Base-by-base conservation (phyloP, 2,888 invertebrate genomes). In the Germaria angustata region DNA sequence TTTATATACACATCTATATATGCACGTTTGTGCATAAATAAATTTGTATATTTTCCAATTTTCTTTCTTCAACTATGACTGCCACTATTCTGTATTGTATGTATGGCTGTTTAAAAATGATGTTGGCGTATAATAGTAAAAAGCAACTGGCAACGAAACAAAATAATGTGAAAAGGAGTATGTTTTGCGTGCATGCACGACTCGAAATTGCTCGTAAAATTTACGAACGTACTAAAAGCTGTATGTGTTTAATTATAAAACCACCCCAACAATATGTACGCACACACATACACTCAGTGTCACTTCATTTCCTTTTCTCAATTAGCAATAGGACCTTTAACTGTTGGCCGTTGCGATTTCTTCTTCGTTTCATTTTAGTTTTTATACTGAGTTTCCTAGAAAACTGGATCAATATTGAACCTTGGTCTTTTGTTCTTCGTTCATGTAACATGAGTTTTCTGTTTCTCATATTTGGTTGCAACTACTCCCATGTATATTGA, bases 161-260 rank as follows among this genome's bases (percentile, higher is more conserved):
- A 57, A 57, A 75, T 53, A 71, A 39, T 59, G 32, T 44, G 44
- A 20, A 77, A 77, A 51, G 28, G 55, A 57, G 61, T 65, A 20
- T 82, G 34, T 79, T 71, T 78, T 82, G 79, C 75, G 82, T 79
- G 82, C 82, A 79, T 82, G 59, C 82, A 76, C 59, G 79, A 82
- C 79, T 82, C 59, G 32, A 79, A 46, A 66, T 59, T 66, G 39
- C 75, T 82, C 59, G 71, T 82, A 78, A 79, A 82, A 66, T 79
- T 66, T 79, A 71, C 82, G 51, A 82, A 75, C 44, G 46, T 68
- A 79, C 66, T 73, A 73, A 68, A 63, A 41, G 53, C 22, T 65
- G 65, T 20, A 28, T 73, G 73, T 63, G 51, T 65, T 71, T 61
- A 73, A 66, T 63, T 55, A 49, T 24, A 57, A 76, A 53, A 28